Percentiles rank a stretch among this genome's conserved stretches.
Evolutionary conservation across 1,140 invertebrate genomes (phyloP).

Genomic region (Agrypnia vestita): DNA sequence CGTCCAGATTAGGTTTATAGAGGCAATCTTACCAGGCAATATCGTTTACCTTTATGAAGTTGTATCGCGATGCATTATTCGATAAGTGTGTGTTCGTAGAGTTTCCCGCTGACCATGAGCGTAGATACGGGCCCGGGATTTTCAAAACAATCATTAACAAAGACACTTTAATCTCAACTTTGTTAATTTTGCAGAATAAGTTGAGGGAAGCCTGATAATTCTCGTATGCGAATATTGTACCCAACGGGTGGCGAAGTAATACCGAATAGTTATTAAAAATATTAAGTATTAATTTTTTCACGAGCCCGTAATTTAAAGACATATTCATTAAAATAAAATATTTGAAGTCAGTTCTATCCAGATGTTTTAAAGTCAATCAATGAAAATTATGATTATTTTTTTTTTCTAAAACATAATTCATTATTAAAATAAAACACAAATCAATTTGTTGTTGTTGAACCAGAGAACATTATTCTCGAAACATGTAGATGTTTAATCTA

Average conservation of each 20-base stretch:
- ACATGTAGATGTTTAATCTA: too few relatives aligned
- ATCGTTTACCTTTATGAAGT: background rate
- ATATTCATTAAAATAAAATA: too few relatives aligned
- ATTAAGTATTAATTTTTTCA: background rate
- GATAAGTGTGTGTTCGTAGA: background rate
- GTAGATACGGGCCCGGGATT: background rate
- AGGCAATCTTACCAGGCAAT: background rate
- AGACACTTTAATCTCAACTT: constrained; percentile 31
- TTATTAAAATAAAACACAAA: too few relatives aligned
- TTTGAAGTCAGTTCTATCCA: too few relatives aligned
- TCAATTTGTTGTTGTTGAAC: too few relatives aligned
- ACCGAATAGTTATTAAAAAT: background rate
- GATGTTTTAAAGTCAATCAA: too few relatives aligned
- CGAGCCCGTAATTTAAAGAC: too few relatives aligned
- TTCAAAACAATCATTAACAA: constrained; percentile 23
- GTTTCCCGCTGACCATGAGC: background rate
- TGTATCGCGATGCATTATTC: background rate
- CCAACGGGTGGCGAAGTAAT: background rate
- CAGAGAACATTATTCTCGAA: too few relatives aligned
- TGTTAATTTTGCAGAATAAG: constrained; percentile 21
- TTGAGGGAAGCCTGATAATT: background rate
- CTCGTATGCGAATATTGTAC: background rate
- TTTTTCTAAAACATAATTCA: too few relatives aligned
- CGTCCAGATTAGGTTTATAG: too few relatives aligned
- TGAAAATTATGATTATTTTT: too few relatives aligned